Base-by-base conservation (phyloP, 1,140 invertebrate genomes). In the Listronotus oregonensis region DNA sequence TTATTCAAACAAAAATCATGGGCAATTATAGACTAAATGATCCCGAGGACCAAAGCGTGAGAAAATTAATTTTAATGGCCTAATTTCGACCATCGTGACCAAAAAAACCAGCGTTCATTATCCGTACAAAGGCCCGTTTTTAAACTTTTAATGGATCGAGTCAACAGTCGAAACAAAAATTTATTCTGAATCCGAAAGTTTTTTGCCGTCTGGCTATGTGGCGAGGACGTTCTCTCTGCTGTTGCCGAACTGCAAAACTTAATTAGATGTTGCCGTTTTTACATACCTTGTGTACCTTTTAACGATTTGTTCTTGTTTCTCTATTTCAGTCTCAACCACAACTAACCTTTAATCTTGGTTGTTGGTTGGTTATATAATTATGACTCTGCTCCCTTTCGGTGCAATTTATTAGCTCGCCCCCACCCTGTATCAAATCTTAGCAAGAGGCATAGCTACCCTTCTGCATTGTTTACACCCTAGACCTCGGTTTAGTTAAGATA, bases 61-160 rank as follows among this genome's bases (percentile, higher is more conserved):
- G 47, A 50, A 50, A 50, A 46, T 7, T 14, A 2, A 14, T 14
- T 46, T 14, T 46, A 46, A 46, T 46, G 43, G 17, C 43, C 17
- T 14, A 46, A 46, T 17, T 18, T 46, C 47, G 15, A 17, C 47
- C 47, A 21, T 21, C 15, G 17, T 18, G 21, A 12, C 1, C 17
- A 7, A 27, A 50, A 50, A 50, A 50, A 46, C 6, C 15, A 27
- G 21, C 47, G 21, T 50, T 50, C 21, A 50, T 31, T 50, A 50
- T 50, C 47, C 12, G 47, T 50, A 50, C 47, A 50, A 50, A 50
- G 47, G 47, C 47, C 47, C 15, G 47, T 50, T 50, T 50, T 50
- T 50, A 50, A 50, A 50, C 47, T 18, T 50, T 50, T 50, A 50
- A 50, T 50, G 47, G 47, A 50, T 50, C 17, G 47, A 50, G 47